phyloP scores from a whole-genome alignment of 2,888 invertebrate species.

The Lochmaea crataegi region DNA sequence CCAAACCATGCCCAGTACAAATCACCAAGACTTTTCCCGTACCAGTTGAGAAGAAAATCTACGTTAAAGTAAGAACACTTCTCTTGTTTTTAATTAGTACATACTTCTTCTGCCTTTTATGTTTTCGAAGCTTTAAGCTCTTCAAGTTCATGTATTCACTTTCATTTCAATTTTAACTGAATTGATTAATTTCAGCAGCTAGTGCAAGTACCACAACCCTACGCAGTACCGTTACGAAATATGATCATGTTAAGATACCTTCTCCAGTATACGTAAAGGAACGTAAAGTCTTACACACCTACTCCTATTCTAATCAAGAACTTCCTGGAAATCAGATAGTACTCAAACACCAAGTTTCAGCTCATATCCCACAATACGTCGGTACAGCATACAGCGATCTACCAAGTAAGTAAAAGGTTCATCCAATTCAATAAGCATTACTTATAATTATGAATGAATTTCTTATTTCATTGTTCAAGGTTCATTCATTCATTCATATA shows the following conservation, averaged over 20 bases:
- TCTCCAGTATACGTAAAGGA: constrained; percentile 45
- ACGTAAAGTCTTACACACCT: constrained; percentile 29
- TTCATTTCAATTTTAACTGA: too few relatives aligned
- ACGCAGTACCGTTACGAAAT: constrained; percentile 52
- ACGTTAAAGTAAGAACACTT: constrained; percentile 49
- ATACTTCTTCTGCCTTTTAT: too few relatives aligned
- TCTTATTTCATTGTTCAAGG: too few relatives aligned
- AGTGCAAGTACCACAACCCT: constrained; percentile 52
- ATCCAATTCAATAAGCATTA: not conserved
- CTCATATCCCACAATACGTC: not conserved
- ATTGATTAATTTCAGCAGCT: constrained; percentile 47
- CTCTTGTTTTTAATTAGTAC: too few relatives aligned
- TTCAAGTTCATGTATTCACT: too few relatives aligned
- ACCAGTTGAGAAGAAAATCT: constrained; percentile 52
- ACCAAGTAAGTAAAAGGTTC: not conserved
- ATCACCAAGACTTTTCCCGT: constrained; percentile 49
- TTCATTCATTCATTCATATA: too few relatives aligned
- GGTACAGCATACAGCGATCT: not conserved
- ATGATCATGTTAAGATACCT: constrained; percentile 52
- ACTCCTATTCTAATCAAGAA: constrained; percentile 11
- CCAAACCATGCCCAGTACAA: constrained; percentile 57
- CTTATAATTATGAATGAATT: too few relatives aligned
- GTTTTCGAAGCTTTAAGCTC: too few relatives aligned
- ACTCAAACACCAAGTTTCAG: not conserved
- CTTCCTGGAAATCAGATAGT: constrained; percentile 1